Conservation (phyloP, 2,113 vertebrate genomes). For the Megaceryle maxima region DNA sequence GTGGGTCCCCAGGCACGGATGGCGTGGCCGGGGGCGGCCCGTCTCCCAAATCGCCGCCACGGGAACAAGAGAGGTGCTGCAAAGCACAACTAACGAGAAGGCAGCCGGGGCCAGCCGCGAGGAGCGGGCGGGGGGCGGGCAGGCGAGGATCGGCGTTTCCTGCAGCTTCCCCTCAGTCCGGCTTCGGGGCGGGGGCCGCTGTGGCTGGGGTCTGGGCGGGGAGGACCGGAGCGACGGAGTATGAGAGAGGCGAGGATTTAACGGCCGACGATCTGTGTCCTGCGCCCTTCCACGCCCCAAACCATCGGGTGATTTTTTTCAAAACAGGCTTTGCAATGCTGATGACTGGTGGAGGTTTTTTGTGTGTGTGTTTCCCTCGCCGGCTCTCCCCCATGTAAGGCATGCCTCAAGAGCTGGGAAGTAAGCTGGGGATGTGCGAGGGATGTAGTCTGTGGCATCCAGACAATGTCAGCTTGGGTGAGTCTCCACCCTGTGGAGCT, state of each 20-base stretch:
- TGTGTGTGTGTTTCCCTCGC: neutral
- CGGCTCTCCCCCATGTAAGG: neutral
- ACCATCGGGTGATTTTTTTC: neutral
- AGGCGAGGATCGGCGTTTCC: neutral
- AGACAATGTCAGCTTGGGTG: constrained; percentile 38
- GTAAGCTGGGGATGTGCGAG: neutral
- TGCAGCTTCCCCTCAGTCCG: neutral
- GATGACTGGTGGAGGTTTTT: neutral
- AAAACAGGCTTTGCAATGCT: neutral
- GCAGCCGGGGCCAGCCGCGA: too few relatives aligned
- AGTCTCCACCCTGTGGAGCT: constrained; percentile 57
- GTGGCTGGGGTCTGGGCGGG: neutral
- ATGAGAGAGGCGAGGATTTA: neutral
- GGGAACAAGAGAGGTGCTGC: too few relatives aligned
- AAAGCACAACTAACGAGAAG: too few relatives aligned
- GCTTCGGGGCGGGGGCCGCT: neutral
- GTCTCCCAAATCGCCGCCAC: too few relatives aligned
- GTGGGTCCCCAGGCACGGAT: too few relatives aligned
- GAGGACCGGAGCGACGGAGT: neutral
- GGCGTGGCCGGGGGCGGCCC: too few relatives aligned
- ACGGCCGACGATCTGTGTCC: neutral
- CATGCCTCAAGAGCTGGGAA: neutral
- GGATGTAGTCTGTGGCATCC: neutral
- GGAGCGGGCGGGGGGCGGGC: too few relatives aligned
- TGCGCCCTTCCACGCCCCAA: neutral